Conservation (phyloP, 2,797 vertebrate genomes). For the Acanthiza pusilla region DNA sequence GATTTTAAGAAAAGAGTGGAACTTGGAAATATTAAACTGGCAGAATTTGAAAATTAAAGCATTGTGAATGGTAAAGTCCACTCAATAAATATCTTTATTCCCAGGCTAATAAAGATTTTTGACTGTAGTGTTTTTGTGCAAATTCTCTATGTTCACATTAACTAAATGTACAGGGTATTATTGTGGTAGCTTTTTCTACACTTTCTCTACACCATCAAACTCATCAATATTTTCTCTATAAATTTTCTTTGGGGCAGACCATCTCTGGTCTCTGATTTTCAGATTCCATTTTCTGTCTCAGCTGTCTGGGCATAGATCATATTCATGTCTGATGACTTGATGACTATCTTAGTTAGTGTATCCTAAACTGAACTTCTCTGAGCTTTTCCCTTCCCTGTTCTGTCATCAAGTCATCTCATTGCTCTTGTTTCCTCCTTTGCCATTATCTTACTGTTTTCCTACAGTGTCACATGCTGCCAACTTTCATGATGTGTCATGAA, state of each 20-base stretch:
- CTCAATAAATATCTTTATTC: not conserved
- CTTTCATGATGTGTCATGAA: not conserved
- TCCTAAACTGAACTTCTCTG: not conserved
- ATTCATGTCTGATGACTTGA: not conserved
- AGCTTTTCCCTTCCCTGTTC: not conserved
- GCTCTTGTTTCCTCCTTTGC: not conserved
- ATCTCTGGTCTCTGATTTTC: not conserved
- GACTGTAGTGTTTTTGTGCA: not conserved
- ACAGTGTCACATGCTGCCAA: not conserved
- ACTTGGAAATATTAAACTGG: not conserved
- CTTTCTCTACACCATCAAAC: not conserved
- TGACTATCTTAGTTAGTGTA: not conserved
- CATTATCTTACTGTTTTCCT: not conserved
- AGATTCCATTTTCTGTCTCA: not conserved
- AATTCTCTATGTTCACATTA: not conserved
- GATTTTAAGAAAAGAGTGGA: fast-evolving
- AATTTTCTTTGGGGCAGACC: not conserved
- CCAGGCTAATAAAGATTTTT: not conserved
- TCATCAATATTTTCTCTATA: not conserved
- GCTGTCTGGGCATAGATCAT: not conserved
- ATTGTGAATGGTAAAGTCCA: not conserved
- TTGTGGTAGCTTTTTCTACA: not conserved
- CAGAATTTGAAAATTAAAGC: not conserved
- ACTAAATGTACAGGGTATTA: not conserved
- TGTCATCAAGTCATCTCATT: not conserved